Conservation (phyloP, 1,140 invertebrate genomes). For the Rhynchophorus ferrugineus region DNA sequence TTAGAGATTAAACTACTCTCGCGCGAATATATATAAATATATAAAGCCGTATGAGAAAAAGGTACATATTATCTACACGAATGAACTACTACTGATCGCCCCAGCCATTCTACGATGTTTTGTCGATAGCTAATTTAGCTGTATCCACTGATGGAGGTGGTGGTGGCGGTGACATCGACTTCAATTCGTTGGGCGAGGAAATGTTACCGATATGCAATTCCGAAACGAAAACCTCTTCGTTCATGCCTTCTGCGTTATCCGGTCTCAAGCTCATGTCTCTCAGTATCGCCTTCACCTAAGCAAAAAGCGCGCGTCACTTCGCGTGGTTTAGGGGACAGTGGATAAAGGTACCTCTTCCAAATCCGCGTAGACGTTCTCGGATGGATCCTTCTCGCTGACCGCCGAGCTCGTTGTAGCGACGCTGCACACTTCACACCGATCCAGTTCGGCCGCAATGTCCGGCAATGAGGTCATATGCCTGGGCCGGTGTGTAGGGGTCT, state of each 20-base stretch:
- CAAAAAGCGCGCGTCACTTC: not conserved
- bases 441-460: slow-evolving; percentile 36
- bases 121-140: no score
- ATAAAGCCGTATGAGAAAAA: no score
- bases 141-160: no score
- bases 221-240: slow-evolving; percentile 23
- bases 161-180: not conserved
- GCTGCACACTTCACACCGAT: slow-evolving; percentile 34
- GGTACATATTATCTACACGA: no score
- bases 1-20: no score
- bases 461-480: slow-evolving; percentile 25
- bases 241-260: slow-evolving; percentile 17
- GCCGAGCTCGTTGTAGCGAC: slow-evolving; percentile 31
- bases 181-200: slow-evolving; percentile 1
- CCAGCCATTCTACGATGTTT: no score
- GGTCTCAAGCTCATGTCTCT: slow-evolving; percentile 13
- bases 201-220: slow-evolving; percentile 22
- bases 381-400: slow-evolving; percentile 41
- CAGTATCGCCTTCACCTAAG: slow-evolving; percentile 19
- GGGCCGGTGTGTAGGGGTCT: slow-evolving; percentile 11
- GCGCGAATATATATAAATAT: no score
- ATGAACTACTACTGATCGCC: no score
- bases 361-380: slow-evolving; percentile 36
- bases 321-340: no score
- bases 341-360: slow-evolving; percentile 23